Conservation (phyloP, 1,140 invertebrate genomes). For the Hesperophylax magnus region DNA sequence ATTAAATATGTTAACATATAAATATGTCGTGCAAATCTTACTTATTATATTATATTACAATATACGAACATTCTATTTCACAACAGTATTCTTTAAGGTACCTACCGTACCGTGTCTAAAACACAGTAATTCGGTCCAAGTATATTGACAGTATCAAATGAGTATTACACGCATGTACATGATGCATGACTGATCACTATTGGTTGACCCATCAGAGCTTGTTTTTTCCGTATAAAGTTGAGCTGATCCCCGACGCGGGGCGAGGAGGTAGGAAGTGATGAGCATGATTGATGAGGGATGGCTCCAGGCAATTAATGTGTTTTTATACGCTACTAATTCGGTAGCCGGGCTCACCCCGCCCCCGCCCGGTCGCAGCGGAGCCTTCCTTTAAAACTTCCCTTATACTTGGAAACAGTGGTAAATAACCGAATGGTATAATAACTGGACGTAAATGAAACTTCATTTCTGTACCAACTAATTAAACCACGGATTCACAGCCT, state of each 20-base stretch:
- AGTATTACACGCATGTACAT: conserved; percentile 33
- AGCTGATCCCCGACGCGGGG: background rate
- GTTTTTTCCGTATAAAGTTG: conserved; percentile 16
- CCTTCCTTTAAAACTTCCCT: conserved; percentile 39
- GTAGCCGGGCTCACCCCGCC: conserved; percentile 30
- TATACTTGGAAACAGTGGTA: background rate
- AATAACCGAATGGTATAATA: too few species aligned
- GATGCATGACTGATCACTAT: conserved; percentile 26
- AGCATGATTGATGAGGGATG: conserved; percentile 50
- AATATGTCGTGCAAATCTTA: too few species aligned
- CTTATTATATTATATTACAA: too few species aligned
- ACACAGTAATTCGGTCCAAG: background rate
- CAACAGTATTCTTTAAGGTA: too few species aligned
- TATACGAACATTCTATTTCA: too few species aligned
- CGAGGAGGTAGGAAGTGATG: conserved; percentile 2
- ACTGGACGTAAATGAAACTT: too few species aligned
- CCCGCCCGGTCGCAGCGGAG: too few species aligned
- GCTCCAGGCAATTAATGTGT: conserved; percentile 52
- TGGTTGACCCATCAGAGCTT: conserved; percentile 31
- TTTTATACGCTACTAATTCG: conserved; percentile 54
- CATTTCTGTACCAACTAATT: too few species aligned
- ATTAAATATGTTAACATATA: too few species aligned
- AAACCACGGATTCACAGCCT: too few species aligned
- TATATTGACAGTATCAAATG: conserved; percentile 33
- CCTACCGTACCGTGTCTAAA: too few species aligned